A percentile compares a stretch with the other conserved stretches of the same genome.
These are phyloP conservation scores for Neomicropteryx cornuta DNA, from an alignment of 1,140 invertebrate species.

Conservation along the genomic window DNA sequence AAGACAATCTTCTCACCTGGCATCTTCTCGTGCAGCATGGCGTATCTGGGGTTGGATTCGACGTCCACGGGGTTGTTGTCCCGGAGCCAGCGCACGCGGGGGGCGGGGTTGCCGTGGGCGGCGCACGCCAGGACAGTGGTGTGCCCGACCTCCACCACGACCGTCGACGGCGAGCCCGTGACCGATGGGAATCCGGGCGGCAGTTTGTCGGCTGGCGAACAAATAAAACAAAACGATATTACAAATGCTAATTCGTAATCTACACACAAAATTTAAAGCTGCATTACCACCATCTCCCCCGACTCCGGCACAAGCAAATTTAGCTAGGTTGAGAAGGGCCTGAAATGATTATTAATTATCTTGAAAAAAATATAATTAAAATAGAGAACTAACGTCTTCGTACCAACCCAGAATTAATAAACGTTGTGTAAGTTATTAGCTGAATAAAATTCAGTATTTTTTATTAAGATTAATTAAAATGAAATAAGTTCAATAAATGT, in stretches of 20 bases:
- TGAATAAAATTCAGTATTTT: too few species aligned
- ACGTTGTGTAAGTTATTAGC: too few species aligned
- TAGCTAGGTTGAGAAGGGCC: too few species aligned
- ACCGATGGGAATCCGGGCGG: constrained; percentile 88
- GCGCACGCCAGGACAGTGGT: constrained; percentile 78
- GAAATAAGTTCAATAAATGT: too few species aligned
- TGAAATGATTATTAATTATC: too few species aligned
- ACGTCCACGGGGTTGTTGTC: constrained; percentile 83
- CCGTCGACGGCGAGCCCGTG: constrained; percentile 58
- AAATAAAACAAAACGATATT: constrained; percentile 21
- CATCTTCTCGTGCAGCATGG: constrained; percentile 63
- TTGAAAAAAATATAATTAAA: too few species aligned
- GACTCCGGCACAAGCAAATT: too few species aligned
- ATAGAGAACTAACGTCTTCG: too few species aligned
- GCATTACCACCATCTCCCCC: too few species aligned
- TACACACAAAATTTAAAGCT: constrained; percentile 2
- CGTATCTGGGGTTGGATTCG: constrained; percentile 71
- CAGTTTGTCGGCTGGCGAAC: constrained; percentile 68
- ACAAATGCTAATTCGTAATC: constrained; percentile 3
- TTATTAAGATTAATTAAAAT: too few species aligned
- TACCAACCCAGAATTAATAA: too few species aligned
- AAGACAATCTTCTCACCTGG: constrained; percentile 64
- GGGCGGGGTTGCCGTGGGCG: constrained; percentile 74
- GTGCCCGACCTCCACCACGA: constrained; percentile 94
- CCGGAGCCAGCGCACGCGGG: constrained; percentile 85